Conservation (phyloP, 1,140 invertebrate species). For the Armadillidium nasatum region DNA sequence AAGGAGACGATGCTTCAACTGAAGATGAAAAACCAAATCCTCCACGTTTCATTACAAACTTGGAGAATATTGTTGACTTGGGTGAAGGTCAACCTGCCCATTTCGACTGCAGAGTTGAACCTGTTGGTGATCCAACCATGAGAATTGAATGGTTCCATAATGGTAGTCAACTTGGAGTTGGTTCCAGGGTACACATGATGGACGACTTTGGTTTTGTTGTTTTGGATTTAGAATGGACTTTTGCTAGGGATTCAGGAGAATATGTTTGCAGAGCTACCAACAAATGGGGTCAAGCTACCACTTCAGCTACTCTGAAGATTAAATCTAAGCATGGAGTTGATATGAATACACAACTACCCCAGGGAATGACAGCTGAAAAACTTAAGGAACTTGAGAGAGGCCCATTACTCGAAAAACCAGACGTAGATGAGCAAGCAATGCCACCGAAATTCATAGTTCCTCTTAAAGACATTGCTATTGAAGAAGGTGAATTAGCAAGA, state of each 20-base stretch:
- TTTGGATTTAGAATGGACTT: conserved; percentile 79
- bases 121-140: conserved; percentile 77
- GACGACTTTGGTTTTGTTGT: conserved; percentile 92
- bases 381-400: conserved; percentile 87
- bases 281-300: conserved; percentile 76
- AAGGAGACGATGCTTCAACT: conserved; percentile 65
- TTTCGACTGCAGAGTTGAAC: conserved; percentile 86
- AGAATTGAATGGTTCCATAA: conserved; percentile 92
- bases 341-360: conserved; percentile 84
- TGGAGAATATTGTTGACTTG: conserved; percentile 52
- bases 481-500: conserved; percentile 76
- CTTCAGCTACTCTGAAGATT: conserved; percentile 67
- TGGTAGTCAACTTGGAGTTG: conserved; percentile 78
- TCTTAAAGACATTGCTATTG: conserved; percentile 47
- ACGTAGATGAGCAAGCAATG: conserved; percentile 57
- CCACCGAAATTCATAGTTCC: conserved; percentile 80
- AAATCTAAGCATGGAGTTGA: conserved; percentile 78
- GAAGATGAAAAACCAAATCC: conserved; percentile 82
- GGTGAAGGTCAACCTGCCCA: conserved; percentile 78
- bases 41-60: conserved; percentile 76
- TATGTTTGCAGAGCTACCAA: conserved; percentile 80
- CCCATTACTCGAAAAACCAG: conserved; percentile 62
- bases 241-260: conserved; percentile 76
- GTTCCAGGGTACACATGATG: conserved; percentile 79
- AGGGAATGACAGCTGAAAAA: conserved; percentile 86